Percentiles rank a stretch among this genome's conserved stretches.
Conservation (phyloP, 2,888 invertebrate species). For the Sialis fuliginosa region DNA sequence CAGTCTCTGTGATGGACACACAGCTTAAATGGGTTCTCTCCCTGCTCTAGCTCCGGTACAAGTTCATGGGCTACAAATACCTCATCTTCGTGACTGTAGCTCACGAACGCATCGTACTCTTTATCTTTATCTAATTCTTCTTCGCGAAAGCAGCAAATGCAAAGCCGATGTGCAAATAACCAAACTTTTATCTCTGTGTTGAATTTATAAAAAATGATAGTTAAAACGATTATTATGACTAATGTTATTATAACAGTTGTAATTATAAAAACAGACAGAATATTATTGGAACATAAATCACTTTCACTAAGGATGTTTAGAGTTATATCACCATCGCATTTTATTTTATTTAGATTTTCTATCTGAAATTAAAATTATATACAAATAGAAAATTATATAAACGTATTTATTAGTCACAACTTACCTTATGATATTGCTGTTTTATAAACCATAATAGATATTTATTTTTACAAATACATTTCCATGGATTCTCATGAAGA, state of each 20-base stretch:
- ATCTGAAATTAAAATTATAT: conserved; percentile 13
- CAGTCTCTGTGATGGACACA: conserved; percentile 61
- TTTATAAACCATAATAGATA: conserved; percentile 28
- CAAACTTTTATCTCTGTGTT: conserved; percentile 48
- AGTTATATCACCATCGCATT: conserved; percentile 14
- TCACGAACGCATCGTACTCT: conserved; percentile 61
- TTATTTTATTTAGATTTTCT: conserved; percentile 15
- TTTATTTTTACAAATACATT: conserved; percentile 34
- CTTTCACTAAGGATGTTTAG: conserved; percentile 19
- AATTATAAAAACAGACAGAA: conserved; percentile 20
- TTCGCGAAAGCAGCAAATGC: conserved; percentile 45
- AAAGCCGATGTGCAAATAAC: conserved; percentile 40
- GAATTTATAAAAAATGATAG: conserved; percentile 30
- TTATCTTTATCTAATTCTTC: conserved; percentile 50
- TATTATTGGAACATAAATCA: conserved; percentile 27
- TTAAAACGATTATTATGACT: conserved; percentile 21
- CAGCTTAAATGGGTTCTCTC: conserved; percentile 41
- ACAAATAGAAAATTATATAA: too few species aligned
- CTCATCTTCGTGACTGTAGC: conserved; percentile 62
- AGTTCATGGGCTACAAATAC: conserved; percentile 46
- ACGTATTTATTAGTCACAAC: not conserved
- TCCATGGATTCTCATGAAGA: conserved; percentile 37
- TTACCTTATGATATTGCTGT: conserved; percentile 17
- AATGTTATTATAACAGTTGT: conserved; percentile 27
- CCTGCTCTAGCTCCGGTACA: conserved; percentile 45